These are phyloP conservation scores for Platypus cylindrus DNA, from an alignment of 2,888 invertebrate genomes.

Conservation along the genomic window DNA sequence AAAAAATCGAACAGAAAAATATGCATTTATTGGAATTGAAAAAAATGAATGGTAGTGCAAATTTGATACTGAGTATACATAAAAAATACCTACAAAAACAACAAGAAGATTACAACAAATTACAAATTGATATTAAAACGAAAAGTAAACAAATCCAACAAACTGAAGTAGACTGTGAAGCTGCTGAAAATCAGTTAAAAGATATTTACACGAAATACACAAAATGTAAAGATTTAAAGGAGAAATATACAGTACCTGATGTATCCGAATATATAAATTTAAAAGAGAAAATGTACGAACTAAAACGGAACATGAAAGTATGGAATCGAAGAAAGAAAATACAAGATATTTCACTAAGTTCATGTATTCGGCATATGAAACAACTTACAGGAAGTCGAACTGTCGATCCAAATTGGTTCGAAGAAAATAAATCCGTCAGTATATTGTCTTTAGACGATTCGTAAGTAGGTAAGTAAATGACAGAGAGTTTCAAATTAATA, in stretches of 20 bases:
- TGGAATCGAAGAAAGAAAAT: slow-evolving; percentile 22
- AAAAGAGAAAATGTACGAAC: slow-evolving; percentile 33
- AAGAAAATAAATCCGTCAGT: slow-evolving; percentile 6
- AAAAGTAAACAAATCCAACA: slow-evolving; percentile 35
- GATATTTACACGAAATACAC: slow-evolving; percentile 28
- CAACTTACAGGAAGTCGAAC: slow-evolving; percentile 17
- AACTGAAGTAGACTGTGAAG: slow-evolving; percentile 35
- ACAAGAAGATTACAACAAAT: slow-evolving; percentile 33
- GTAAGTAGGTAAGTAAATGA: no score
- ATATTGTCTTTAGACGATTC: no score
- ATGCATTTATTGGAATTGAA: slow-evolving; percentile 43
- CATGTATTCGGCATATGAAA: slow-evolving; percentile 27
- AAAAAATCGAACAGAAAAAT: slow-evolving; percentile 43
- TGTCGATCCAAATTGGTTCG: slow-evolving; percentile 18
- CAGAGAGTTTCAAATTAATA: no score
- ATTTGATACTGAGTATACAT: slow-evolving; percentile 41
- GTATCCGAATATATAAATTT: slow-evolving; percentile 44
- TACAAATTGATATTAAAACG: slow-evolving; percentile 34
- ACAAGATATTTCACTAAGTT: slow-evolving; percentile 25
- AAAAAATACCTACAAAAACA: slow-evolving; percentile 45
- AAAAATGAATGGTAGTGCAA: slow-evolving; percentile 43
- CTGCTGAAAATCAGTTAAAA: slow-evolving; percentile 35
- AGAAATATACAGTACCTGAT: slow-evolving; percentile 37
- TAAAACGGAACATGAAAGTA: slow-evolving; percentile 24
- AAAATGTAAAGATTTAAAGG: slow-evolving; percentile 28